Evolutionary conservation across 2,113 vertebrate genomes (phyloP).

Genomic region (Nematolebias whitei): DNA sequence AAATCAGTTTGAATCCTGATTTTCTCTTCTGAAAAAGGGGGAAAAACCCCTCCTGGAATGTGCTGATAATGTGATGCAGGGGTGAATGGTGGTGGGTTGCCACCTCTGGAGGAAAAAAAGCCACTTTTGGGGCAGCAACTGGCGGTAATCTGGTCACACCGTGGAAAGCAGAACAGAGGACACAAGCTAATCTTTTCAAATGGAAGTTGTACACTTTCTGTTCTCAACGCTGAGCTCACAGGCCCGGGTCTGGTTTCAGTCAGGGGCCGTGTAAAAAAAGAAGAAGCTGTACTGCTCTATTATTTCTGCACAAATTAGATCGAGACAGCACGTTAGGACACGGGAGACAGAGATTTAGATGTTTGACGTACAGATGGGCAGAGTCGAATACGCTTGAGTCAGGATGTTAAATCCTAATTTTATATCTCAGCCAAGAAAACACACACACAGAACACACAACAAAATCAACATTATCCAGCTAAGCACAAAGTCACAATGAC

Average conservation of each 20-base stretch:
- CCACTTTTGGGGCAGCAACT: constrained; percentile 38
- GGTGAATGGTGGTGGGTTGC: constrained; percentile 39
- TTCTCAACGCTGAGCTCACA: constrained; percentile 18
- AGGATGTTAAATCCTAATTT: constrained; percentile 51
- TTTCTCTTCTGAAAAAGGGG: constrained; percentile 26
- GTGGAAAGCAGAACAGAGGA: constrained; percentile 61
- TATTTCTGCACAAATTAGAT: constrained; percentile 64
- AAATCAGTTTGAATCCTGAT: constrained; percentile 50
- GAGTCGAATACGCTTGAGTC: constrained; percentile 19
- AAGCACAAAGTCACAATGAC: constrained; percentile 90
- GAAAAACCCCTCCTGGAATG: constrained; percentile 49
- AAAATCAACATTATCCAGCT: constrained; percentile 90
- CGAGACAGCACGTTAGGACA: constrained; percentile 62
- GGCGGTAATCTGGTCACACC: constrained; percentile 71
- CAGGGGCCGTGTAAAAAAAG: constrained; percentile 18
- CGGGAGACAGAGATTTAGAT: constrained; percentile 78
- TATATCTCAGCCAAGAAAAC: constrained; percentile 64
- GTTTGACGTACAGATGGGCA: constrained; percentile 31
- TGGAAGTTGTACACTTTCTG: constrained; percentile 47
- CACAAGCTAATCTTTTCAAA: constrained; percentile 67
- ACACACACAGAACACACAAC: constrained; percentile 15
- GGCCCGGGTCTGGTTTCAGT: constrained; percentile 2
- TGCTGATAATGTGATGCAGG: constrained; percentile 58
- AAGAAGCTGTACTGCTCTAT: constrained; percentile 17
- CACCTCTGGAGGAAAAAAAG: constrained; percentile 43